phyloP scores from a whole-genome alignment of 2,888 invertebrate species.

The Allolobophora icterica region DNA sequence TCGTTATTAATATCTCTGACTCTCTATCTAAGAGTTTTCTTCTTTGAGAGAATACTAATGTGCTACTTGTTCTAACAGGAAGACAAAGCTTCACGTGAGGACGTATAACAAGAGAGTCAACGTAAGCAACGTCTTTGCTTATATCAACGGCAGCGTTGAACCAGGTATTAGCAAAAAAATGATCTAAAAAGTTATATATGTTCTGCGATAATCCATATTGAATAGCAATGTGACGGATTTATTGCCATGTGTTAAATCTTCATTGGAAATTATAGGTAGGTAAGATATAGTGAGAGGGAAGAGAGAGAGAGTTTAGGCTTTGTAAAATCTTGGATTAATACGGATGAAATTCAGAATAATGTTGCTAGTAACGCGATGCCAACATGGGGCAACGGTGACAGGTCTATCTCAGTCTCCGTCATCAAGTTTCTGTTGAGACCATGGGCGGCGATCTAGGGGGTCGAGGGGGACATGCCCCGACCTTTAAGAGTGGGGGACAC shows the following conservation, averaged over 20 bases:
- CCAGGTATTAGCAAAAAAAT: constrained; percentile 54
- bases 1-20: background rate
- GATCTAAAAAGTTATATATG: background rate
- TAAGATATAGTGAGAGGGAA: too few species aligned
- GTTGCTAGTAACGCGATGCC: too few species aligned
- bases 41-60: background rate
- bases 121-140: constrained; percentile 53
- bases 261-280: too few species aligned
- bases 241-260: too few species aligned
- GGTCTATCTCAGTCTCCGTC: background rate
- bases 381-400: too few species aligned
- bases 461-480: too few species aligned
- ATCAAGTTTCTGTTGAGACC: too few species aligned
- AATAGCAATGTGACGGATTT: background rate
- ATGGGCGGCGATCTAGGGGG: too few species aligned
- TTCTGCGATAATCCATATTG: background rate
- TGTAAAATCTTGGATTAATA: background rate
- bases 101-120: constrained; percentile 28
- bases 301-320: background rate
- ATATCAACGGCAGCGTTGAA: constrained; percentile 61
- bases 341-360: background rate
- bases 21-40: background rate
- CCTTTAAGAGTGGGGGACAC: too few species aligned
- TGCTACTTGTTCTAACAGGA: constrained; percentile 29
- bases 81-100: constrained; percentile 35